Evolutionary conservation across 2,797 vertebrate species (phyloP), one percentile per base, ranked within the genome.

Genomic region (Helarctos malayanus): DNA sequence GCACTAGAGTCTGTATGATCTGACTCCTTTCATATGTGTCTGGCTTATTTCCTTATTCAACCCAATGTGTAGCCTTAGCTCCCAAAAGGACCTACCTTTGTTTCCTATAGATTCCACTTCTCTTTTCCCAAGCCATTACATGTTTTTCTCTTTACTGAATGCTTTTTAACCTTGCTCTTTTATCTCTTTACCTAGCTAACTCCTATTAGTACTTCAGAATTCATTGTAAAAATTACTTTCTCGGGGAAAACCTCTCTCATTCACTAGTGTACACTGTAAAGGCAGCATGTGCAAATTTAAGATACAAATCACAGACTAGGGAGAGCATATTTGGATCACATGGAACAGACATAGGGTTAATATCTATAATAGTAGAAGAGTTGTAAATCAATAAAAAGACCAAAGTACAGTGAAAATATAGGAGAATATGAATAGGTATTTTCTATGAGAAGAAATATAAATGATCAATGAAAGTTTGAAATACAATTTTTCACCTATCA

Each of bases 361-460:
- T 71, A 91, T 52, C 14, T n/a, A 16, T 27, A 69, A 68, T 59
- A 84, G 76, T 52, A 80, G 59, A 89, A 56, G 61, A 35, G 57
- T 85, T 85, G 41, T n/a, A 57, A 95, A 32, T 76, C 13, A 19
- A n/a, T 52, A 61, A 25, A 78, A 85, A 59, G 18, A 21, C 5
- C 41, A n/a, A 68, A 35, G 16, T 45, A 41, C 27, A 45, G 27
- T 91, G 27, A 52, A 91, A 71, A 71, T n/a, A 27, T n/a, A 81
- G 45, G 92, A 54, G 10, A 15, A 7, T 41, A 45, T 68, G 5
- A 79, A 75, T 59, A 71, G 52, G 32, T 29, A 47, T 57, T 78
- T 93, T 56, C 14, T 68, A 35, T 63, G 32, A 85, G 41, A 85
- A 76, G n/a, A 94, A 89, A 83, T 84, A 13, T 59, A 94, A 38